phyloP scores from a whole-genome alignment of 2,888 invertebrate genomes.

The Drosophila nr. perissopoda region DNA sequence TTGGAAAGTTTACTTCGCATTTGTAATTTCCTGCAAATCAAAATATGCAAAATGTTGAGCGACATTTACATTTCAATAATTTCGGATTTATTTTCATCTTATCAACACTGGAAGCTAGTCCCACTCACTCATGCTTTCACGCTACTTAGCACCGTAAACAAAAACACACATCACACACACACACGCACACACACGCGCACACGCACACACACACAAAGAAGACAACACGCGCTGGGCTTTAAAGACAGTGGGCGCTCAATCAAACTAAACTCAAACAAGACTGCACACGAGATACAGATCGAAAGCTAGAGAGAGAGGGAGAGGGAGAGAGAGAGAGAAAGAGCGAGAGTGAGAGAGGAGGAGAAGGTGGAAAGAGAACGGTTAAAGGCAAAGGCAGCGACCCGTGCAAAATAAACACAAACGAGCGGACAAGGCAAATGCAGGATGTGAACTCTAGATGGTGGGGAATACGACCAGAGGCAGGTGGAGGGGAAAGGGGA shows the following conservation, averaged over 20 bases:
- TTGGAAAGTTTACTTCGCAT: not conserved
- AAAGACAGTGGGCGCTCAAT: constrained; percentile 68
- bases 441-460: constrained; percentile 41
- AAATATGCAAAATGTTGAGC: not conserved
- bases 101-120: constrained; percentile 27
- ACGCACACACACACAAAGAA: not conserved
- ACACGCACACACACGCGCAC: constrained; percentile 9
- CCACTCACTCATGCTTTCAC: constrained; percentile 65
- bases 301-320: not conserved
- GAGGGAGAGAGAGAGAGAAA: not conserved
- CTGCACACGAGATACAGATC: constrained; percentile 13
- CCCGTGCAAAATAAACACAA: constrained; percentile 75
- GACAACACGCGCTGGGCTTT: constrained; percentile 2
- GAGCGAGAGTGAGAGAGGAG: not conserved
- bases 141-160: constrained; percentile 15
- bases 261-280: constrained; percentile 75
- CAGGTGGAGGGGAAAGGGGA: not conserved
- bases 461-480: not conserved
- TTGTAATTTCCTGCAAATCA: not conserved
- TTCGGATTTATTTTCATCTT: not conserved
- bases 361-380: constrained; percentile 1
- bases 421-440: constrained; percentile 37
- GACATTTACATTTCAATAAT: not conserved
- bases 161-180: constrained; percentile 17
- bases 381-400: constrained; percentile 68